Percentiles rank a stretch among this genome's conserved stretches.
Evolutionary conservation across 2,113 vertebrate species (phyloP).

Genomic region (Mionectes macconnelli): DNA sequence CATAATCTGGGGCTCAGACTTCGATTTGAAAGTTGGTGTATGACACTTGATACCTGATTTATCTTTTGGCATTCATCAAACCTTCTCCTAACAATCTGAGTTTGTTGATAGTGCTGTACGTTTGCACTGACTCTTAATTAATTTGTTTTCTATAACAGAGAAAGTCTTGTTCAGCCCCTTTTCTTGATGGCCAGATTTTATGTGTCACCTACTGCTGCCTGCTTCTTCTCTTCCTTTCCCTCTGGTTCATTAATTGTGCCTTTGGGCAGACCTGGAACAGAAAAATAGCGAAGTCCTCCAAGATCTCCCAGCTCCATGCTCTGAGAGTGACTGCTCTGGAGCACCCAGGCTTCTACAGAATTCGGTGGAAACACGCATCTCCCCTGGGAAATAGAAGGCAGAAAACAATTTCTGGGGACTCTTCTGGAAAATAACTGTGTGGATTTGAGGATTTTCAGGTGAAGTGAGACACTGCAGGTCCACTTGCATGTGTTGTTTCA

Average conservation of each 20-base stretch:
- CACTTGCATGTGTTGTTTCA: not conserved
- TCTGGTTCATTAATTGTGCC: not conserved
- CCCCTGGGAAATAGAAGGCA: not conserved
- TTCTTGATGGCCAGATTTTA: not conserved
- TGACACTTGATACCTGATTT: not conserved
- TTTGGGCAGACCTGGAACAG: not conserved
- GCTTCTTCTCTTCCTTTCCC: not conserved
- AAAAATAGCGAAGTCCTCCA: not conserved
- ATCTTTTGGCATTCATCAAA: not conserved
- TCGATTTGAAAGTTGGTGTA: not conserved
- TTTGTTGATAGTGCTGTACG: not conserved
- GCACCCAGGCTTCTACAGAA: not conserved
- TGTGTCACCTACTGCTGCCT: not conserved
- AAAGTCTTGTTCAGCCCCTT: not conserved
- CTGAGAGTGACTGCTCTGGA: not conserved
- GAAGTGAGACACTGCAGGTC: not conserved
- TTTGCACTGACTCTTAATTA: not conserved
- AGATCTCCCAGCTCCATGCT: fast-evolving
- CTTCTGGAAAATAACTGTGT: not conserved
- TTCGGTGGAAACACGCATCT: fast-evolving
- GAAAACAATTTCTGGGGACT: not conserved
- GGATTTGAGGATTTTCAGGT: not conserved
- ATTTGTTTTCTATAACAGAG: not conserved
- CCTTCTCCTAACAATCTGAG: not conserved
- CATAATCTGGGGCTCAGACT: not conserved